Evolutionary conservation across 1,140 invertebrate genomes (phyloP), one percentile per base, ranked within the genome.

Genomic region (Eufriesea mexicana): DNA sequence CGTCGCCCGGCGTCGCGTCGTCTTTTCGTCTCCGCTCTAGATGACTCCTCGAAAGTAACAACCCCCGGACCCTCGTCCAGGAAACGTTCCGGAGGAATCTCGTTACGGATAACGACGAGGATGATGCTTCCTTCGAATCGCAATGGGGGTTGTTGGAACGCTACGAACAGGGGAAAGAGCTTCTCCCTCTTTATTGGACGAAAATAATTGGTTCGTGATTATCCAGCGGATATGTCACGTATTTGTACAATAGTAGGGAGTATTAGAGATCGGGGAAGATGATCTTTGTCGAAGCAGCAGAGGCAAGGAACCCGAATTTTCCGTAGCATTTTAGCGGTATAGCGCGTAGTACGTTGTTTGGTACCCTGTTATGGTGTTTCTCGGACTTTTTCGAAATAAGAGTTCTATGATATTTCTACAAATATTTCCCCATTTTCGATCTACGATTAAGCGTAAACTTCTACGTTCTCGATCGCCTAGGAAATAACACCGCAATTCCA

Each of bases 21-120:
- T 51, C 62, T 45, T 47, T 57, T 77, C 61, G 28, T 42, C 28
- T 45, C 2, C 25, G 12, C 10, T 25, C 45, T 59, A 10, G 28
- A 54, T 23, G 66, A 68, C 57, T 35, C n/a, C 45, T 62, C 25
- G 18, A 49, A 35, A 16, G 42, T 55, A 70, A 49, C 76, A 45
- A 70, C 20, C 23, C 16, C 47, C 8, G 7, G 5, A 75, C 45
- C 18, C 73, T 75, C 28, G 72, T 47, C 59, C 73, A 45, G 8
- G 45, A 62, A 57, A 5, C 20, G 28, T 47, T 20, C n/a, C 55
- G 25, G 35, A 45, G 45, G 57, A 47, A 42, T 75, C 59, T 75
- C 59, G 73, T 62, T 75, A 73, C 28, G 35, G 54, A 25, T 73
- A 73, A 73, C 71, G 71, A 73, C 49, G 71, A 35, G 71, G 71